Evolutionary conservation across 2,113 vertebrate genomes (phyloP).

Genomic region (Ochotona princeps): DNA sequence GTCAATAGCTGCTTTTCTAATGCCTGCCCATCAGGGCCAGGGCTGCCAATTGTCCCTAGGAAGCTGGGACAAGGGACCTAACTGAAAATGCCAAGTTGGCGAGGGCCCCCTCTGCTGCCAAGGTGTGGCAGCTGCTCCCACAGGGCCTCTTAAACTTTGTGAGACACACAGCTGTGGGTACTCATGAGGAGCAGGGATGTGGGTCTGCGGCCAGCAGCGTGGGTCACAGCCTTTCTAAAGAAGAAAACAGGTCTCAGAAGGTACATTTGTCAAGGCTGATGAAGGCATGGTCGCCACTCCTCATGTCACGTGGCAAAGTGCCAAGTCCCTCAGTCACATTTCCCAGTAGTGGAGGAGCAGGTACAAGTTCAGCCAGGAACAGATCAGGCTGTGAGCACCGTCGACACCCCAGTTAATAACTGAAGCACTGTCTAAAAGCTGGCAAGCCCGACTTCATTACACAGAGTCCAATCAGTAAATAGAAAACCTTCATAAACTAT

Average conservation of each 20-base stretch:
- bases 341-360: not conserved
- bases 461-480: not conserved
- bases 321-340: not conserved
- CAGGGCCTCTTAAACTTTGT: not conserved
- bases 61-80: not conserved
- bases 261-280: not conserved
- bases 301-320: not conserved
- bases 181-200: not conserved
- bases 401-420: not conserved
- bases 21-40: not conserved
- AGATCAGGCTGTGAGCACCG: not conserved
- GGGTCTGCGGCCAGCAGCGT: not conserved
- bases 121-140: not conserved
- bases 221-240: not conserved
- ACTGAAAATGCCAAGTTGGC: not conserved
- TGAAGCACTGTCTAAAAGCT: slow-evolving; percentile 40
- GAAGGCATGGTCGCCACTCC: not conserved
- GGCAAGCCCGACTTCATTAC: slow-evolving; percentile 33
- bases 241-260: not conserved
- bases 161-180: not conserved
- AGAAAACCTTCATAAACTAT: slow-evolving; percentile 63
- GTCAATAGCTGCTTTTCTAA: not conserved
- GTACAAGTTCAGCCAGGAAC: not conserved
- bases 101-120: not conserved
- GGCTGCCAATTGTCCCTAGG: not conserved